Evolutionary conservation across 2,113 vertebrate species (phyloP), one percentile per base, ranked within the genome.

Genomic region (Apistogramma diplotaenia): DNA sequence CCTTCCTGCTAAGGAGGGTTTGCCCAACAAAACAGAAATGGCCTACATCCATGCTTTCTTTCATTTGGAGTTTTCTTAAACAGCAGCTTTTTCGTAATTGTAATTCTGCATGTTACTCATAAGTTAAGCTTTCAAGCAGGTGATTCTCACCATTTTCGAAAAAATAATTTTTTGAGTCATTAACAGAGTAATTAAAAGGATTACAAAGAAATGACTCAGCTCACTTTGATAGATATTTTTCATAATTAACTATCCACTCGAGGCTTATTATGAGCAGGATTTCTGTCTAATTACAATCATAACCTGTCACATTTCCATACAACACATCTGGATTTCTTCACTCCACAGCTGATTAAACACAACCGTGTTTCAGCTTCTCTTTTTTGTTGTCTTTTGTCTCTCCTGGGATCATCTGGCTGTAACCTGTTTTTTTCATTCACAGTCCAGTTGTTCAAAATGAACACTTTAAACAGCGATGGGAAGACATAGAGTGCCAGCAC

Each of bases 11-110:
- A 40, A 1, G 8, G 51, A 83, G 21, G 18, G 13, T 25, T 53
- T 58, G 25, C 46, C 51, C 61, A 37, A 25, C 29, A 15, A 40
- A 23, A 78, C 65, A 6, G 75, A 56, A 85, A 86, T 79, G 74
- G 23, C 71, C 75, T 59, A 73, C 4, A 54, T 13, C 33, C 10
- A 21, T 19, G 4, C 1, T 62, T 62, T 62, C 33, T n/a, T 18
- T 9, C 0, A 53, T 51, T 51, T 51, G 3, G 49, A 19, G 8
- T 8, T 8, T 51, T 51, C 49, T 40, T 62, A 27, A 46, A 67
- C 46, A 46, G 3, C 62, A 67, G 15, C 46, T 46, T 67, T 67
- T 46, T 29, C 8, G 27, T 6, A 27, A 1, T 65, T 46, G 10
- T 27, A 6, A 65, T 43, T 13, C 37, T 6, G 0, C 40, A 70